Conservation (phyloP, 2,888 invertebrate species). For the Agonopterix alstromeriana region DNA sequence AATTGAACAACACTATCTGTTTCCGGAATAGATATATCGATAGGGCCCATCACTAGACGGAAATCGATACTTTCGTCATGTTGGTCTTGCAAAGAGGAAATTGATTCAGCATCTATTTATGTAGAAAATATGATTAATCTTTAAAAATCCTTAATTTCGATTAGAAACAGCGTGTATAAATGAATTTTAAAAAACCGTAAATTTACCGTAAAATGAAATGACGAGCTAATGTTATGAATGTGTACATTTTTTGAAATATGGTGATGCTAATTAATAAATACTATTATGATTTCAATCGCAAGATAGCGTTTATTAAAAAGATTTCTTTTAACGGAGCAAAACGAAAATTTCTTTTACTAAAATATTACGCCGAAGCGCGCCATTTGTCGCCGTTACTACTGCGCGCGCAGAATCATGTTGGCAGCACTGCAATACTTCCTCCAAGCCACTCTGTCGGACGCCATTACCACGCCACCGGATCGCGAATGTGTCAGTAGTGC, state of each 20-base stretch:
- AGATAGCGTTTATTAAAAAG: no score
- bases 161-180: not conserved
- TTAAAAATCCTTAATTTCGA: no score
- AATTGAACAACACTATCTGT: slow-evolving; percentile 14
- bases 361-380: slow-evolving; percentile 51
- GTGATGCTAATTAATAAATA: not conserved
- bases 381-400: slow-evolving; percentile 41
- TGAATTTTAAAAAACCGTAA: not conserved
- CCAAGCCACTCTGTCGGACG: slow-evolving; percentile 57
- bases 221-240: not conserved
- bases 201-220: not conserved
- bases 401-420: slow-evolving; percentile 48
- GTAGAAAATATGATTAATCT: not conserved
- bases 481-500: slow-evolving; percentile 57
- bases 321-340: not conserved
- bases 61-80: slow-evolving; percentile 11
- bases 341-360: not conserved
- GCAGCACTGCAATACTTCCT: slow-evolving; percentile 60
- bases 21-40: slow-evolving; percentile 17
- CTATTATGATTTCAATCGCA: no score
- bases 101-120: slow-evolving; percentile 7
- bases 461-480: slow-evolving; percentile 72
- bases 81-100: slow-evolving; percentile 12
- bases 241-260: not conserved
- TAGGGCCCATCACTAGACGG: slow-evolving; percentile 18